A percentile compares a stretch with the other conserved stretches of the same genome.
Evolutionary conservation across 2,797 vertebrate genomes (phyloP).

Genomic region (Tolypeutes matacus): DNA sequence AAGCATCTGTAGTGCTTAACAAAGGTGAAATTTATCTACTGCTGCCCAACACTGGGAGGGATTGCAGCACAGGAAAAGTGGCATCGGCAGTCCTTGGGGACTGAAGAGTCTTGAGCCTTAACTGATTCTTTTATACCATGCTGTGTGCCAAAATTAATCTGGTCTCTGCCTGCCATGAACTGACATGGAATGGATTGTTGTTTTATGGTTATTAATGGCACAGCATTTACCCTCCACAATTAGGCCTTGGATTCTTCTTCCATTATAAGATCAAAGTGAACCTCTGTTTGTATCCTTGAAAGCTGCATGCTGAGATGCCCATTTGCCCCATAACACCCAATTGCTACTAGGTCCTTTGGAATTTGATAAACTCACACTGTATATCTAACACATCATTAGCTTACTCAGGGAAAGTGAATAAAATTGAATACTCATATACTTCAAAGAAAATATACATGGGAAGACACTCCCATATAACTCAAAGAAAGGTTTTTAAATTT

Average conservation of each 20-base stretch:
- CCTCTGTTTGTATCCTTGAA: constrained; percentile 52
- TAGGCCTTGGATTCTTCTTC: constrained; percentile 62
- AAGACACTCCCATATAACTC: not conserved
- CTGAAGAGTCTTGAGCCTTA: constrained; percentile 14
- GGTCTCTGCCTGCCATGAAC: constrained; percentile 61
- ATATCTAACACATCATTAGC: not conserved
- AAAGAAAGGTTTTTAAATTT: not conserved
- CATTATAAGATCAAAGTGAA: constrained; percentile 68
- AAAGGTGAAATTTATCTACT: constrained; percentile 44
- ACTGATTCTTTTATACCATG: constrained; percentile 58
- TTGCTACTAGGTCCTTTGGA: not conserved
- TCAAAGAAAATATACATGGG: constrained; percentile 7
- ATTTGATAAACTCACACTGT: constrained; percentile 40
- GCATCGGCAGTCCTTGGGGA: constrained; percentile 51
- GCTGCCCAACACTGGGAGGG: not conserved
- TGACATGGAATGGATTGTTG: constrained; percentile 48
- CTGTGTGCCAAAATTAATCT: constrained; percentile 77
- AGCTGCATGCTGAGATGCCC: not conserved
- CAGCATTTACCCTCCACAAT: constrained; percentile 67
- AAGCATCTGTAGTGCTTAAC: constrained; percentile 34
- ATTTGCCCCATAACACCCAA: not conserved
- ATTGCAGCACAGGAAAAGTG: constrained; percentile 19
- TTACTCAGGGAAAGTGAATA: constrained; percentile 32
- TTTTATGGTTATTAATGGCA: constrained; percentile 75
- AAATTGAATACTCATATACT: not conserved